phyloP scores from a whole-genome alignment of 2,888 invertebrate genomes.

The Blomia tropicalis region DNA sequence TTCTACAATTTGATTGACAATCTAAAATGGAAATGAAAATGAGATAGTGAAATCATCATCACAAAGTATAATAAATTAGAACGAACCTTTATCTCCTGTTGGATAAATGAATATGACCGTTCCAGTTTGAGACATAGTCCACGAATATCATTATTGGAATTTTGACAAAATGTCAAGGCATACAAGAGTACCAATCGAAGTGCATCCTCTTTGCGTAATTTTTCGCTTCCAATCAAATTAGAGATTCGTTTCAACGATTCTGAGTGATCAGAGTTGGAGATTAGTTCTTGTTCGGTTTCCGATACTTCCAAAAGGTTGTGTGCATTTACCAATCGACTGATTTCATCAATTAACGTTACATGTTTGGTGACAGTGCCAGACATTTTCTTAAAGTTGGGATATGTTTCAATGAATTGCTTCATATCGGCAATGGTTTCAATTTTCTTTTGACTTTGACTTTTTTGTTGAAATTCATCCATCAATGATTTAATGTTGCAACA shows the following conservation, averaged over 20 bases:
- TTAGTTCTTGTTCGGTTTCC: slow-evolving; percentile 79
- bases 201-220: slow-evolving; percentile 59
- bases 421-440: slow-evolving; percentile 96
- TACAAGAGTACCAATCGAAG: slow-evolving; percentile 77
- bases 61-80: background rate
- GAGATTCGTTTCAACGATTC: slow-evolving; percentile 51
- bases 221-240: slow-evolving; percentile 55
- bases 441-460: slow-evolving; percentile 85
- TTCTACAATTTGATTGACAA: slow-evolving; percentile 11
- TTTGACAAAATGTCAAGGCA: slow-evolving; percentile 77
- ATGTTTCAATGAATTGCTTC: slow-evolving; percentile 94
- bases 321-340: slow-evolving; percentile 63
- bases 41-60: background rate
- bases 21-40: background rate
- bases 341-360: slow-evolving; percentile 85
- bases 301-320: slow-evolving; percentile 71
- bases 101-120: slow-evolving; percentile 45
- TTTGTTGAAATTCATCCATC: slow-evolving; percentile 93
- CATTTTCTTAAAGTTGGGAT: slow-evolving; percentile 94
- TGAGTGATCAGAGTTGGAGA: slow-evolving; percentile 50
- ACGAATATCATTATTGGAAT: slow-evolving; percentile 63
- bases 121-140: slow-evolving; percentile 57
- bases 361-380: slow-evolving; percentile 93
- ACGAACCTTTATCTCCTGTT: background rate
- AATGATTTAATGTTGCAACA: slow-evolving; percentile 87